Evolutionary conservation across 2,113 vertebrate species (phyloP), one percentile per base, ranked within the genome.

Genomic region (Tenebrosternarchus preto): DNA sequence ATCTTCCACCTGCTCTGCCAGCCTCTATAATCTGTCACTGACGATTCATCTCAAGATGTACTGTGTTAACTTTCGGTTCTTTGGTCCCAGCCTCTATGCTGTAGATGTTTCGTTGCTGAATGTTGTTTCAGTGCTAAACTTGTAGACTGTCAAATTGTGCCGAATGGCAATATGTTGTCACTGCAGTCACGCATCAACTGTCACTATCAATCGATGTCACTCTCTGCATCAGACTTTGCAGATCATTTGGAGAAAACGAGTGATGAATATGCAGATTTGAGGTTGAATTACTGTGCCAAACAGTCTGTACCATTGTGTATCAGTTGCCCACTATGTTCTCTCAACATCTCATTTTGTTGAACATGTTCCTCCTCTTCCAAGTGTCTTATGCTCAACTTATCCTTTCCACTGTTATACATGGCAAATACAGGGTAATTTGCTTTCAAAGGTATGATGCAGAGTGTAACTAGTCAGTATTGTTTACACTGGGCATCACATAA

Each of bases 1-100:
- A 83, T 80, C 81, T 80, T 80, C 74, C 66, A 72, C 56, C 55
- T 73, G 74, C 77, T 60, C 39, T 57, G 66, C 68, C 69, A 50
- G 70, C 50, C 36, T 76, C 24, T 68, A 60, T 67, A 69, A 73
- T 85, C 74, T 64, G 70, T 83, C 84, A 74, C 64, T 39, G 64
- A 46, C 63, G 67, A 66, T 61, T 76, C 77, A 39, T 22, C 27
- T 73, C 50, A 53, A 60, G 46, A 46, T 27, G 61, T 60, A 68
- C 64, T 68, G 64, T 39, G 53, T 59, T 71, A 43, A 67, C 2
- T 5, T 59, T 67, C 22, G 8, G 33, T 70, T 22, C 57, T 46
- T 59, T 20, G 53, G 36, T 25, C 57, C 66, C 17, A 60, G 43
- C 43, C 43, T 15, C 43, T 15, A 57, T 63, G 36, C 39, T 53